Base-by-base conservation (phyloP, 1,140 invertebrate species). In the Polypedilum vanderplanki region DNA sequence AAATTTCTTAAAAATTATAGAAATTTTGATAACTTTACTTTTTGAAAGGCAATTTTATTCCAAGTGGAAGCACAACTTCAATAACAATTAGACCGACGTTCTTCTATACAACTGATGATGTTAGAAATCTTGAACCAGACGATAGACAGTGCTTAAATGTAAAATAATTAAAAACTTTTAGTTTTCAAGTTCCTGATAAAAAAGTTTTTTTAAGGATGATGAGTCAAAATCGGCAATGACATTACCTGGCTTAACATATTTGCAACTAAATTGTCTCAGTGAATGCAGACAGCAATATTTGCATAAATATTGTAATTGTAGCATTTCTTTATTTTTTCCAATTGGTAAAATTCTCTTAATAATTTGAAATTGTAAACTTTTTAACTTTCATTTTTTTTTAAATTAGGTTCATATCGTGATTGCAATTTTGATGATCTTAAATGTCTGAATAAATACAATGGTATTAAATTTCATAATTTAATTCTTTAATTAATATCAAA, bases 261-360 rank as follows among this genome's bases (percentile, higher is more conserved):
- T 67, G 10, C 70, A 41, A 15, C 24, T 70, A 73, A 82, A 82
- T 78, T 82, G 81, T 74, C 77, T 79, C 75, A 79, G 81, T 24
- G 77, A 82, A 77, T 82, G 81, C 75, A 79, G 81, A 77, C 81
- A 81, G 76, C 79, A 81, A 76, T 79, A 82, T 78, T 77, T 82
- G 76, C 75, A 80, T 20, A 75, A 78, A 22, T 80, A 79, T 75
- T 82, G 81, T 65, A 82, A 82, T 75, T 82, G 81, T 77, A 82
- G 80, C 73, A 73, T 82, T 77, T 80, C 82, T 70, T 73, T 81
- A 75, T 76, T 82, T 67, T 82, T 81, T 79, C 81, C 81, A 77
- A 79, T 80, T 75, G 81, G 81, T 81, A 79, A 7, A 40, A 20
- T 10, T 8, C 8, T 75, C 2, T n/a, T n/a, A 46, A 10, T 7